phyloP scores from a whole-genome alignment of 2,888 invertebrate species.

The Drosophila flavopinicola region DNA sequence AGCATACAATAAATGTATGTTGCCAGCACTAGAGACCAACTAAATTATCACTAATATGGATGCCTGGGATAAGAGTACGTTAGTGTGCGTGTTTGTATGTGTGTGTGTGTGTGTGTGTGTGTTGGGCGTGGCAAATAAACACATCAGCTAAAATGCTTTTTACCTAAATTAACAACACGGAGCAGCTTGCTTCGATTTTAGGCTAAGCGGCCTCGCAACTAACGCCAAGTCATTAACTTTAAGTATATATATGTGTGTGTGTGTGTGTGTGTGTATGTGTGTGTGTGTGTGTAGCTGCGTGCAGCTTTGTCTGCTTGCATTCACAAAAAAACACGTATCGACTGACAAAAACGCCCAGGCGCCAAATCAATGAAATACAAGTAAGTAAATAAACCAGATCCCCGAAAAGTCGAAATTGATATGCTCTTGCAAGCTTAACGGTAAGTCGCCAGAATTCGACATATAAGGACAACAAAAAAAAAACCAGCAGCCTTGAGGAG shows the following conservation, averaged over 20 bases:
- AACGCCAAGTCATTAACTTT: constrained; percentile 67
- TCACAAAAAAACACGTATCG: constrained; percentile 31
- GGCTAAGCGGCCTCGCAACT: constrained; percentile 44
- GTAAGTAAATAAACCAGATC: constrained; percentile 39
- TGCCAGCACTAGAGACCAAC: constrained; percentile 72
- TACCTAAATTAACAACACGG: constrained; percentile 75
- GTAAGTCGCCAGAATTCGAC: constrained; percentile 4
- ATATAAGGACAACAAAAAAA: neutral
- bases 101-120: constrained; percentile 16
- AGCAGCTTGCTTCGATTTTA: constrained; percentile 67
- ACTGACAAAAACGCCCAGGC: constrained; percentile 30
- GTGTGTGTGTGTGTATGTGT: constrained; percentile 6
- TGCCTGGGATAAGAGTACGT: constrained; percentile 27
- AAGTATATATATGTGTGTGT: constrained; percentile 25
- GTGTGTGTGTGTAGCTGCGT: constrained; percentile 4
- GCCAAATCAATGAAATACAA: constrained; percentile 57
- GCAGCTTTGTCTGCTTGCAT: constrained; percentile 10
- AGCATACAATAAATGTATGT: constrained; percentile 56
- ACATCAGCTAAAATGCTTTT: constrained; percentile 78
- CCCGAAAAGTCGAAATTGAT: constrained; percentile 41
- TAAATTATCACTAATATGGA: constrained; percentile 78
- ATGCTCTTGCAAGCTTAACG: constrained; percentile 45
- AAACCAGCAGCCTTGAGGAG: neutral
- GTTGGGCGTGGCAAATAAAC: constrained; percentile 77
- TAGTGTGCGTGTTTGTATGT: constrained; percentile 18